Evolutionary conservation across 2,888 invertebrate genomes (phyloP).

Genomic region (Tipula vernalis): DNA sequence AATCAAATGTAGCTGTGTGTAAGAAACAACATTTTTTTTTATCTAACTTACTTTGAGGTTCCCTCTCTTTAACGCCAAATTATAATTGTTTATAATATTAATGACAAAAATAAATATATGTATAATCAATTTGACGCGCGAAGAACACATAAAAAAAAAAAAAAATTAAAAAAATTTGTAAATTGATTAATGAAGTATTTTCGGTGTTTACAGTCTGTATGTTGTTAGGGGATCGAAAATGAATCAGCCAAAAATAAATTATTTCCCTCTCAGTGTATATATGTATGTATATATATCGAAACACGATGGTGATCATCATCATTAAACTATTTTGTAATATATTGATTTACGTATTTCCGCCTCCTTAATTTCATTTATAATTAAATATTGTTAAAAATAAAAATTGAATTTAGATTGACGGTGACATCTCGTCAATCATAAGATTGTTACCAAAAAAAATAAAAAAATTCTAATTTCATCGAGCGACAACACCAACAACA

Average conservation of each 20-base stretch:
- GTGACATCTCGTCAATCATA: conserved; percentile 9
- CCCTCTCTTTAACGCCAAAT: background rate
- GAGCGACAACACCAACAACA: background rate
- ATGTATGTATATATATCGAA: background rate
- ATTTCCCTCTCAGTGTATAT: background rate
- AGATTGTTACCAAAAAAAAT: background rate
- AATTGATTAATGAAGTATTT: conserved; percentile 4
- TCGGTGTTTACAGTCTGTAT: background rate
- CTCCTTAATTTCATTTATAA: conserved; percentile 4
- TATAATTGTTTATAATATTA: conserved; percentile 4
- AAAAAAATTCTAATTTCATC: background rate
- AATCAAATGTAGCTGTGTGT: background rate
- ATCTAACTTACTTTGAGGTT: background rate
- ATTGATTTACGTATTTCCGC: conserved; percentile 4
- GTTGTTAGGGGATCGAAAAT: background rate
- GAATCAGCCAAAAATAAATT: background rate
- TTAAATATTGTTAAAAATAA: background rate
- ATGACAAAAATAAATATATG: background rate
- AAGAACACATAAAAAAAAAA: background rate
- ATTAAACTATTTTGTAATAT: background rate
- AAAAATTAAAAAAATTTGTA: background rate
- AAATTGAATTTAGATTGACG: conserved; percentile 1
- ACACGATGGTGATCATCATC: background rate
- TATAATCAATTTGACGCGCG: background rate
- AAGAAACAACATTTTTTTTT: background rate